phyloP scores from a whole-genome alignment of 2,888 invertebrate genomes.

The Priocnemis perturbator region DNA sequence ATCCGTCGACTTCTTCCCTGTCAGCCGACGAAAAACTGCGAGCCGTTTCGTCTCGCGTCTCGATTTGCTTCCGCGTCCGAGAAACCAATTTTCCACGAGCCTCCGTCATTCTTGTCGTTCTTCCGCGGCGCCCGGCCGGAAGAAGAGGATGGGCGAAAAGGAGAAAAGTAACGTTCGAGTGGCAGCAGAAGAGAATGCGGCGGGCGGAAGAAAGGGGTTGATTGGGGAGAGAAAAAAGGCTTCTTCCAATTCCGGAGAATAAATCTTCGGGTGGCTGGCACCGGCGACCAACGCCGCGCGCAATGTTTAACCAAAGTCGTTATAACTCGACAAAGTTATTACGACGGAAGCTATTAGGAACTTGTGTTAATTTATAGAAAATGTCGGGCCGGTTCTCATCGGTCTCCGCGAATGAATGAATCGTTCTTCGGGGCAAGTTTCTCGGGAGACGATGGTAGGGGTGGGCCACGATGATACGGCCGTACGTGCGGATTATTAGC shows the following conservation, averaged over 20 bases:
- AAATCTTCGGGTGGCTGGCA: conserved; percentile 29
- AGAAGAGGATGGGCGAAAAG: conserved; percentile 23
- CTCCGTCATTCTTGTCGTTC: conserved; percentile 44
- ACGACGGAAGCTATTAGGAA: conserved; percentile 43
- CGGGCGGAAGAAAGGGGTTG: conserved; percentile 14
- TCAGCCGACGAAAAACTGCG: conserved; percentile 34
- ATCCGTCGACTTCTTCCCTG: conserved; percentile 13
- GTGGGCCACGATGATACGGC: conserved; percentile 6
- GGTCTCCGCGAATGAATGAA: conserved; percentile 19
- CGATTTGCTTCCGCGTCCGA: conserved; percentile 51
- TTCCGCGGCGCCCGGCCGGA: conserved; percentile 25
- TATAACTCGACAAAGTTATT: conserved; percentile 46
- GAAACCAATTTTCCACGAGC: conserved; percentile 54
- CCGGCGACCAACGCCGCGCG: conserved; percentile 2
- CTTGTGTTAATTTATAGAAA: conserved; percentile 52
- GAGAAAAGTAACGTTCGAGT: conserved; percentile 13
- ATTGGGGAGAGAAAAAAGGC: conserved; percentile 27
- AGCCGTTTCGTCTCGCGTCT: conserved; percentile 34
- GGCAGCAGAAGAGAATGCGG: conserved; percentile 1
- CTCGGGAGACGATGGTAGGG: background rate
- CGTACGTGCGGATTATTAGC: conserved; percentile 7
- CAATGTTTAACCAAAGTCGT: conserved; percentile 47
- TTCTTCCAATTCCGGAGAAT: conserved; percentile 34
- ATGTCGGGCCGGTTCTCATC: conserved; percentile 33
- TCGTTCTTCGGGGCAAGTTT: conserved; percentile 6